Percentiles rank a stretch among this genome's conserved stretches.
Conservation (phyloP, 2,113 vertebrate genomes). For the Stegastes partitus region DNA sequence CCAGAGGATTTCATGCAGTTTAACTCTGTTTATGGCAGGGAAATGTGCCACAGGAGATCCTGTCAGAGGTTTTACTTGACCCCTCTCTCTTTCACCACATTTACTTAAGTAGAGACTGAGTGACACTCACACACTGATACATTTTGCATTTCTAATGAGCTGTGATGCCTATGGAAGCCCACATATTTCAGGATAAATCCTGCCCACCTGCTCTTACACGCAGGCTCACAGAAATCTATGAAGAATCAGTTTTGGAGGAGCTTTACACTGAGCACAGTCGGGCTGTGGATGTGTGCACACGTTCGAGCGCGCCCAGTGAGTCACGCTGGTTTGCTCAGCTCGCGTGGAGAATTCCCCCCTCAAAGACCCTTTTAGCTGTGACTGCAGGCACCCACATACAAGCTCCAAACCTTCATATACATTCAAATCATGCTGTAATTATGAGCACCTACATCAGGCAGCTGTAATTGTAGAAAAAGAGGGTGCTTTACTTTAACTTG, state of each 20-base stretch:
- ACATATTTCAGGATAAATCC: conserved; percentile 29
- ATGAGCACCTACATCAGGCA: conserved; percentile 22
- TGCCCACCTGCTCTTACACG: conserved; percentile 13
- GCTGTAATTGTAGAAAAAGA: conserved; percentile 34
- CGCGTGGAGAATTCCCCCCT: conserved; percentile 54
- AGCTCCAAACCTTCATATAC: conserved; percentile 21
- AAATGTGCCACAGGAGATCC: conserved; percentile 54
- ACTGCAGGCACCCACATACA: conserved; percentile 35
- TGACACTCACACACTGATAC: not conserved
- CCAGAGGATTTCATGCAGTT: conserved; percentile 63
- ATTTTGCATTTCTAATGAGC: conserved; percentile 64
- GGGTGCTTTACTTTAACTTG: conserved; percentile 1
- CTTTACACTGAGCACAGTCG: conserved; percentile 33
- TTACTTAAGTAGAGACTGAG: conserved; percentile 23
- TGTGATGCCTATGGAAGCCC: conserved; percentile 30
- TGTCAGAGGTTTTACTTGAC: conserved; percentile 45
- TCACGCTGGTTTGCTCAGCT: conserved; percentile 28
- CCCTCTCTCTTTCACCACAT: conserved; percentile 30
- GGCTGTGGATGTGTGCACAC: conserved; percentile 9
- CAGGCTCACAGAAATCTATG: conserved; percentile 40
- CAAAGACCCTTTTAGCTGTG: conserved; percentile 53
- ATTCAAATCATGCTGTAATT: conserved; percentile 47
- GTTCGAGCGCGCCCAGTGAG: conserved; percentile 21
- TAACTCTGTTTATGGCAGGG: conserved; percentile 58
- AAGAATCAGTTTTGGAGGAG: conserved; percentile 58